Evolutionary conservation across 2,113 vertebrate species (phyloP), one percentile per base, ranked within the genome.

Genomic region (Sardina pilchardus): DNA sequence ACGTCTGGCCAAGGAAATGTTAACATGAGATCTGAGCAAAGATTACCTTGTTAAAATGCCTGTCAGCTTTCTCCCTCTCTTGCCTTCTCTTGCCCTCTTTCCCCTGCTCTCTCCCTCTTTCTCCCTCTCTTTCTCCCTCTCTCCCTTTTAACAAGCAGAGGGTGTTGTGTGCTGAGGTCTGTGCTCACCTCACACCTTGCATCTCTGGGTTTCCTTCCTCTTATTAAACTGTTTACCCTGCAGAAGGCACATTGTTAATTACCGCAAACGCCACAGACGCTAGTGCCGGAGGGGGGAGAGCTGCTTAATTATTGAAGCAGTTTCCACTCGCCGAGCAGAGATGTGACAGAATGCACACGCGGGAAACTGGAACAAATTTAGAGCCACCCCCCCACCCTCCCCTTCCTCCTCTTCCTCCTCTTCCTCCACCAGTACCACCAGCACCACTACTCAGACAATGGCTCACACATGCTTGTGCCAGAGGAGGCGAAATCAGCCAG

Each of bases 231-330:
- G 90, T 91, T 92, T 90, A 90, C 91, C 88, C 90, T 89, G 87
- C 85, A 92, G 89, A 90, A 91, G 89, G 87, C 87, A 87, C 82
- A 89, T 89, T 85, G 87, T 92, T 95, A 93, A 95, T 94, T 94
- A 94, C 89, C 80, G 26, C 88, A 88, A 91, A 90, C 86, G 59
- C 90, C 84, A 84, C 85, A 85, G 88, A 90, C 63, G 50, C 78
- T 45, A 4, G 43, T 53, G 26, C 87, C 92, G 81, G 36, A 86
- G 82, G 75, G 63, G 85, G 90, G 88, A 47, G 88, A 42, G 24
- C 85, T 86, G 83, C 88, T 94, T 91, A 94, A 94, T 92, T 92
- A 94, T 92, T 87, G 89, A 93, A 86, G 86, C n/a, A 39, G 87
- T 90, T 91, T 91, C 88, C 85, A 84, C 83, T 89, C 87, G 92